Conservation (phyloP, 1,140 invertebrate species). For the Philopotamus ludificatus region DNA sequence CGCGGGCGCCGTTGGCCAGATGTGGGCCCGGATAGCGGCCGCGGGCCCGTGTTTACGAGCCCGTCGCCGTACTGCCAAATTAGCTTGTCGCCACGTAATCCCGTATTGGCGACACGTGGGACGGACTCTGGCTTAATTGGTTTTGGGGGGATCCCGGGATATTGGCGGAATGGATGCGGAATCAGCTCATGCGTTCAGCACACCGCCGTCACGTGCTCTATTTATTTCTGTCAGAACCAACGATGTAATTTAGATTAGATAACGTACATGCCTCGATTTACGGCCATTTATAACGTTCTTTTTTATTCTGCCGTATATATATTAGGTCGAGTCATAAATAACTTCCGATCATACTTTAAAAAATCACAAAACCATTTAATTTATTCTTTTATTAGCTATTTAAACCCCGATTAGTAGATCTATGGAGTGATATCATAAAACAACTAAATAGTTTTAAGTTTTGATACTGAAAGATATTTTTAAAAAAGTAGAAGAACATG, state of each 20-base stretch:
- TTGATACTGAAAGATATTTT: no score
- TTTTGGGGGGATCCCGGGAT: not conserved
- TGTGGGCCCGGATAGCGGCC: conserved; percentile 29
- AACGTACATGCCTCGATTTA: no score
- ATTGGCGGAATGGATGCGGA: not conserved
- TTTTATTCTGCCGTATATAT: no score
- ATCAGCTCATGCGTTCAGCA: conserved; percentile 1
- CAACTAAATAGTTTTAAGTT: no score
- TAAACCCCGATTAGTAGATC: no score
- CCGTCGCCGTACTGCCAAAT: conserved; percentile 12
- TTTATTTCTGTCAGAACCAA: not conserved
- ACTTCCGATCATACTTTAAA: no score
- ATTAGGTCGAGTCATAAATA: no score
- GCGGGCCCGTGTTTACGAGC: not conserved
- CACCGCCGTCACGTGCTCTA: not conserved
- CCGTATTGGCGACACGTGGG: conserved; percentile 29
- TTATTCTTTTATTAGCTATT: no score
- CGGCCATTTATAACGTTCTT: no score
- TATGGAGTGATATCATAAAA: no score
- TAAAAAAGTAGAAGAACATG: no score
- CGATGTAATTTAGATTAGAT: not conserved
- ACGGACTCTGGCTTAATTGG: conserved; percentile 12
- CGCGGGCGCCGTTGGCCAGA: conserved; percentile 36
- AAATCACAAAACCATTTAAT: no score
- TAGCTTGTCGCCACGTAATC: conserved; percentile 33